phyloP scores from a whole-genome alignment of 2,888 invertebrate genomes.

The Lithophane leautieri region DNA sequence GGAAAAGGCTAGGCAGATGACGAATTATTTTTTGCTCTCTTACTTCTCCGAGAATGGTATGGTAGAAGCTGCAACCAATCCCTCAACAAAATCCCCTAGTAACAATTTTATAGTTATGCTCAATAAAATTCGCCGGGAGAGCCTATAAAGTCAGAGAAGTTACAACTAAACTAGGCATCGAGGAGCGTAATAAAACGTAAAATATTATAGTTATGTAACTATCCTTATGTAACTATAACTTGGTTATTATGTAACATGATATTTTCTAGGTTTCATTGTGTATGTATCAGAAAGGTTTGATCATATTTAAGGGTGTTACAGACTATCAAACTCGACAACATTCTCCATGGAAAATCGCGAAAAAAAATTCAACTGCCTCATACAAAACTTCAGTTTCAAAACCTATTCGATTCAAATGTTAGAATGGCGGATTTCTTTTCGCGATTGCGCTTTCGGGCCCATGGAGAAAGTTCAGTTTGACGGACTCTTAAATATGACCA shows the following conservation, averaged over 20 bases:
- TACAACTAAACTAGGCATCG: conserved; percentile 45
- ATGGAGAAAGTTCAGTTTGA: too few species aligned
- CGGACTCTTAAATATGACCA: too few species aligned
- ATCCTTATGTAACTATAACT: conserved; percentile 1
- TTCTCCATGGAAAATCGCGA: too few species aligned
- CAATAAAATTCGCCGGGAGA: conserved; percentile 36
- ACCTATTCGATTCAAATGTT: too few species aligned
- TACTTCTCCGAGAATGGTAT: not conserved
- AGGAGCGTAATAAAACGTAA: conserved; percentile 34
- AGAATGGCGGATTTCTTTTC: too few species aligned
- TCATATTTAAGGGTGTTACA: too few species aligned
- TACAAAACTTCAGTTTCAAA: too few species aligned
- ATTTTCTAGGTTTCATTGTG: conserved; percentile 1
- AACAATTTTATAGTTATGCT: conserved; percentile 38
- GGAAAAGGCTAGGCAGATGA: too few species aligned
- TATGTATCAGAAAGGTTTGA: too few species aligned
- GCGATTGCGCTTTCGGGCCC: too few species aligned
- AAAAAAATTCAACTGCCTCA: too few species aligned
- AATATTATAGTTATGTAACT: conserved; percentile 46
- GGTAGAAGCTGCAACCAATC: conserved; percentile 6
- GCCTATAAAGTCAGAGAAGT: conserved; percentile 32
- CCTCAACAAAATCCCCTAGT: not conserved
- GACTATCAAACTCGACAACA: too few species aligned
- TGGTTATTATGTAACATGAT: not conserved
- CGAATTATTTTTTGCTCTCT: not conserved